These are phyloP conservation scores for Phengaris alcon DNA, from an alignment of 2,888 invertebrate species.

Conservation along the genomic window DNA sequence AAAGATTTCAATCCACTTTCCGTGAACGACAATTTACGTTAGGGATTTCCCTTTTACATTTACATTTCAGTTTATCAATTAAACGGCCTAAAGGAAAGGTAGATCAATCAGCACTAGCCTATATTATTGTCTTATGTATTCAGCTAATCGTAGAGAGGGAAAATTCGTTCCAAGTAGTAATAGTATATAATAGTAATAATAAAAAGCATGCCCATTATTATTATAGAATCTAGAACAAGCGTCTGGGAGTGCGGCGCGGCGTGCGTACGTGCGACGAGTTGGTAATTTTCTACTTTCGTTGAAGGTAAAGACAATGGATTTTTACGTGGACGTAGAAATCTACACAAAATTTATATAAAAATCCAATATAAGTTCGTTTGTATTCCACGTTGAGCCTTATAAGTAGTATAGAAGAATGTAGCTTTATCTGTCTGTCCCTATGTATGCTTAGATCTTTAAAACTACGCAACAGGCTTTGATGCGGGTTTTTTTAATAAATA, in stretches of 20 bases:
- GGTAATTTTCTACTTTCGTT: constrained; percentile 27
- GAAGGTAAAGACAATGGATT: constrained; percentile 16
- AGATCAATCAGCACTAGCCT: too few species aligned
- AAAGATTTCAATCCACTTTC: too few species aligned
- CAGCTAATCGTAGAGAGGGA: constrained; percentile 18
- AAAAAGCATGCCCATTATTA: background rate
- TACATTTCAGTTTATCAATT: too few species aligned
- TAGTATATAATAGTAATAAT: background rate
- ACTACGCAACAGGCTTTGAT: too few species aligned
- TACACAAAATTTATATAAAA: background rate
- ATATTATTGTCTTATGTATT: background rate
- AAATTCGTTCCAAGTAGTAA: constrained; percentile 25
- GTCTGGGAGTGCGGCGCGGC: constrained; percentile 37
- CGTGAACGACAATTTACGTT: too few species aligned
- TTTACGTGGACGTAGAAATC: constrained; percentile 11
- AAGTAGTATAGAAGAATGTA: too few species aligned
- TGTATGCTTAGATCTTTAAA: too few species aligned
- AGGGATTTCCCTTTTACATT: too few species aligned
- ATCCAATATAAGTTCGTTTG: background rate
- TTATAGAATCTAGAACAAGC: constrained; percentile 40
- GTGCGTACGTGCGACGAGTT: constrained; percentile 27
- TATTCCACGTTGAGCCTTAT: background rate
- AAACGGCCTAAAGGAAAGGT: too few species aligned
- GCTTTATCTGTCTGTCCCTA: too few species aligned
- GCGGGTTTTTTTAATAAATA: too few species aligned